These are phyloP conservation scores for Acanthosoma haemorrhoidale DNA, from an alignment of 2,888 invertebrate genomes.

Conservation along the genomic window DNA sequence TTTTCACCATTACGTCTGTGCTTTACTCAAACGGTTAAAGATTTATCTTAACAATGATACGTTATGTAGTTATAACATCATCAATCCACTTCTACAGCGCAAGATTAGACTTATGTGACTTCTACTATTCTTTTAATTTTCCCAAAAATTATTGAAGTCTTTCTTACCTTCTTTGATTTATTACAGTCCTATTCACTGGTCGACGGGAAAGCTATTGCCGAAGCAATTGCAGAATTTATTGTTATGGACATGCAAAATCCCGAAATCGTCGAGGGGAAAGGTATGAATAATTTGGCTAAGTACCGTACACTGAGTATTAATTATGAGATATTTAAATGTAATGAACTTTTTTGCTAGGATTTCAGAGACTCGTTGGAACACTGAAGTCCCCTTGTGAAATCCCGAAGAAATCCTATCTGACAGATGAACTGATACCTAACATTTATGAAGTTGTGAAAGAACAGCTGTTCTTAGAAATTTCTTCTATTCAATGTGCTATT, in stretches of 20 bases:
- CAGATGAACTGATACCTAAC: constrained; percentile 50
- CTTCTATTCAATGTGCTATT: constrained; percentile 43
- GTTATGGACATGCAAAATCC: constrained; percentile 50
- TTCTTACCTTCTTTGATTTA: not conserved
- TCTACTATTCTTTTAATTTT: no score
- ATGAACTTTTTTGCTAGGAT: constrained; percentile 43
- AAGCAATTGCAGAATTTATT: constrained; percentile 50
- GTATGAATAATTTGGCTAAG: constrained; percentile 20
- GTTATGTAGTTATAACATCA: no score
- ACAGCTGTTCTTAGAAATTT: constrained; percentile 43
- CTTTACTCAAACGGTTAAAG: no score
- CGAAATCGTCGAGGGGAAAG: constrained; percentile 49
- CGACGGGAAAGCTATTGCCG: constrained; percentile 48
- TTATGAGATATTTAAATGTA: not conserved
- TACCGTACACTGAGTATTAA: not conserved
- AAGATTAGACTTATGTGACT: no score
- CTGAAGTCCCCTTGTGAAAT: constrained; percentile 49
- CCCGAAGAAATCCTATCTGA: constrained; percentile 48
- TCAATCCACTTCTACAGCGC: no score
- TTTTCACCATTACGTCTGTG: no score
- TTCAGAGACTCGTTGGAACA: constrained; percentile 49
- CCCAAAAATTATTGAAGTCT: no score
- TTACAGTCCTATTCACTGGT: constrained; percentile 35
- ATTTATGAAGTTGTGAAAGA: constrained; percentile 48
- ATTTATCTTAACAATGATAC: no score